Percentiles rank a stretch among this genome's conserved stretches.
phyloP scores from a whole-genome alignment of 30 jellyfish, hydroid and myxozoan species.

The Aurelia sp. region DNA sequence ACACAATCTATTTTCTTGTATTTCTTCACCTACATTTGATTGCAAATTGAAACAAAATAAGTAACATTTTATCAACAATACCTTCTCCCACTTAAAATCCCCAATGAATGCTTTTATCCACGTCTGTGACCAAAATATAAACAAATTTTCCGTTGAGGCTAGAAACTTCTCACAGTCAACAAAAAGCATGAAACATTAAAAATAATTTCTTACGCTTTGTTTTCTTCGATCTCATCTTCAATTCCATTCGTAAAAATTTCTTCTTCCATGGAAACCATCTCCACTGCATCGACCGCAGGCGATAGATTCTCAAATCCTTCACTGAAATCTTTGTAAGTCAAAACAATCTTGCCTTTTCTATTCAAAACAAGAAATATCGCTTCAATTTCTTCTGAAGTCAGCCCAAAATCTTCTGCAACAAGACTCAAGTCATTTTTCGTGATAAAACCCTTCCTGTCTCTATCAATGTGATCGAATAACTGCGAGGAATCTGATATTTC shows the following conservation, averaged over 20 bases:
- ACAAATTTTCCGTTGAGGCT: too few relatives aligned
- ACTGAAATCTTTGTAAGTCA: conserved; percentile 53
- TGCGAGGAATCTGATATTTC: conserved; percentile 72
- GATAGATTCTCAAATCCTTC: conserved; percentile 63
- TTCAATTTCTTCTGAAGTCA: conserved; percentile 51
- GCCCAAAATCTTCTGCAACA: conserved; percentile 63
- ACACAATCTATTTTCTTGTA: too few relatives aligned
- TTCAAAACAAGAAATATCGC: conserved; percentile 51
- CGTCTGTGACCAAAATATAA: too few relatives aligned
- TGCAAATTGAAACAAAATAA: too few relatives aligned
- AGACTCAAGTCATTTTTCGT: conserved; percentile 67
- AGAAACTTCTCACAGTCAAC: too few relatives aligned
- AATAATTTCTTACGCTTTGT: not conserved
- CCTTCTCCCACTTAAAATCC: too few relatives aligned
- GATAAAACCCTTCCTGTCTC: conserved; percentile 77
- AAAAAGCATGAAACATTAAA: too few relatives aligned
- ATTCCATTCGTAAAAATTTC: conserved; percentile 56
- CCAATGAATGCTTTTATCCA: too few relatives aligned
- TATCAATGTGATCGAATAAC: conserved; percentile 75
- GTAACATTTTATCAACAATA: too few relatives aligned
- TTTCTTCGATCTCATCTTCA: conserved; percentile 19
- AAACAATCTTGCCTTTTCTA: conserved; percentile 40
- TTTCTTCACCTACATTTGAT: too few relatives aligned
- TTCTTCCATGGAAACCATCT: conserved; percentile 47
- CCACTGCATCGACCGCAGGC: not conserved